These are phyloP conservation scores for Nothoprocta pentlandii DNA, from an alignment of 2,113 vertebrate species.

Conservation along the genomic window DNA sequence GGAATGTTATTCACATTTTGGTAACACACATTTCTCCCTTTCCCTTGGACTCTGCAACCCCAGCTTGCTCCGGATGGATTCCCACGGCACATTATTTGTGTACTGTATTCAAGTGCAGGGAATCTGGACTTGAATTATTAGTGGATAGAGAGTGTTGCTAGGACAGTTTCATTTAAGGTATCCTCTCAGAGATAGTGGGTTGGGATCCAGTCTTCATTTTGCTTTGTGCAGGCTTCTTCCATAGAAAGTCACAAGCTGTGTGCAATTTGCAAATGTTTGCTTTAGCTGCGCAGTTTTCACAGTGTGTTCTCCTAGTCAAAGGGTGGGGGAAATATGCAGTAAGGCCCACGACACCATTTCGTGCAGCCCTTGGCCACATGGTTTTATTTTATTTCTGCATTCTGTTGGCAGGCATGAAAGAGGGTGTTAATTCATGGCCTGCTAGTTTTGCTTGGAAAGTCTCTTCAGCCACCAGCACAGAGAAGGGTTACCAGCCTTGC, in stretches of 20 bases:
- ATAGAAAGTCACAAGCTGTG: constrained; percentile 37
- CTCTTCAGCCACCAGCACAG: neutral
- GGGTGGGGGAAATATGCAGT: constrained; percentile 47
- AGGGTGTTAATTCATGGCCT: constrained; percentile 44
- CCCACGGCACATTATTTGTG: constrained; percentile 16
- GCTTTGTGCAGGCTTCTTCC: constrained; percentile 7
- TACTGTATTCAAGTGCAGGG: neutral
- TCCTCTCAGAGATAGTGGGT: neutral
- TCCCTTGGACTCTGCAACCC: constrained; percentile 5
- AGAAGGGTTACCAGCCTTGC: neutral
- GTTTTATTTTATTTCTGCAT: constrained; percentile 62
- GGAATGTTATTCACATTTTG: constrained; percentile 8
- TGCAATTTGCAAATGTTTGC: constrained; percentile 51
- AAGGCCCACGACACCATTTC: constrained; percentile 52
- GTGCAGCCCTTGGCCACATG: constrained; percentile 41
- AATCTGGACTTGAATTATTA: neutral
- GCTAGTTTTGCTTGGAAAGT: constrained; percentile 42
- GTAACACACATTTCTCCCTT: constrained; percentile 35
- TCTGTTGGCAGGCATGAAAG: constrained; percentile 47
- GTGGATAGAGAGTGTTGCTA: neutral
- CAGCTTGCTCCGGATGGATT: constrained; percentile 36
- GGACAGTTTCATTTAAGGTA: neutral
- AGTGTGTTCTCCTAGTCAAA: neutral
- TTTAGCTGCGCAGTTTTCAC: constrained; percentile 56
- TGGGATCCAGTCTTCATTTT: neutral